Evolutionary conservation across 2,888 invertebrate genomes (phyloP).

Genomic region (Chirona hameri): DNA sequence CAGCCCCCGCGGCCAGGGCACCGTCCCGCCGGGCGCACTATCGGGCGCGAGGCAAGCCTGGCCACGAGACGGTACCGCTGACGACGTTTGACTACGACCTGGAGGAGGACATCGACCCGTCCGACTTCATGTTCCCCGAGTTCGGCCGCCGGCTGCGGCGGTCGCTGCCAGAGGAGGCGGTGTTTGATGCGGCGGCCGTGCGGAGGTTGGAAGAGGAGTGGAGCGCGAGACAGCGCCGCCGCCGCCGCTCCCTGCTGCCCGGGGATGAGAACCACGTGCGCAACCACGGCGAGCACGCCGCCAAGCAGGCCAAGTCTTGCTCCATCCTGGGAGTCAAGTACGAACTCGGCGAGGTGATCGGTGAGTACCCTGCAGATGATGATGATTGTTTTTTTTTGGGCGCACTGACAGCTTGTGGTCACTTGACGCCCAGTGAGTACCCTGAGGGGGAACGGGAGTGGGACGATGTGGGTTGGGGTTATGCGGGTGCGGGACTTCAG

Average conservation of each 20-base stretch:
- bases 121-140: slow-evolving; percentile 4
- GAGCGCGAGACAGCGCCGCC: neutral
- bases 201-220: neutral
- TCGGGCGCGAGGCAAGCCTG: too few species aligned
- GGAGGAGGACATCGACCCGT: neutral
- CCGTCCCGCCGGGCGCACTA: too few species aligned
- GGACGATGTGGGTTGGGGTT: too few species aligned
- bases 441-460: neutral
- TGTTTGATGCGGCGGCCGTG: neutral
- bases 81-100: neutral
- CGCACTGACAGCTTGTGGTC: too few species aligned
- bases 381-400: too few species aligned
- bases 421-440: too few species aligned
- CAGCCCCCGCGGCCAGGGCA: neutral
- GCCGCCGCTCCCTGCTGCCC: neutral
- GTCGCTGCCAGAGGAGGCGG: neutral
- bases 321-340: slow-evolving; percentile 43
- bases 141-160: slow-evolving; percentile 1
- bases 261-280: slow-evolving; percentile 12
- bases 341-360: slow-evolving; percentile 43
- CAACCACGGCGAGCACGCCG: slow-evolving; percentile 30
- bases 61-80: neutral
- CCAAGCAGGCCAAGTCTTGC: slow-evolving; percentile 39
- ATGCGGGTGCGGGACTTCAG: too few species aligned
- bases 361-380: slow-evolving; percentile 34